A percentile compares a stretch with the other conserved stretches of the same genome.
phyloP scores from a whole-genome alignment of 2,113 vertebrate species.

The Cyprinus carpio region DNA sequence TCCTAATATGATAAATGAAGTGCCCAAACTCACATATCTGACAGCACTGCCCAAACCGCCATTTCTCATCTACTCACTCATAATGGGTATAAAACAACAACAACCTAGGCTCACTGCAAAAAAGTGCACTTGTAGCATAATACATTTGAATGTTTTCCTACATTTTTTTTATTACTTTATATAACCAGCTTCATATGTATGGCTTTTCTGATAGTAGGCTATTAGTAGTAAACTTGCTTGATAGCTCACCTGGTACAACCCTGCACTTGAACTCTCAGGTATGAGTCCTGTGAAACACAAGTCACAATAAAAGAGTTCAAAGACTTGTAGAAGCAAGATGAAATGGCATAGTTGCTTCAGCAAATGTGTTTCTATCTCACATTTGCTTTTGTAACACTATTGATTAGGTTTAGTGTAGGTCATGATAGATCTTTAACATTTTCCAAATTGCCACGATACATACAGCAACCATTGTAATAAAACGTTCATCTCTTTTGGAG shows the following conservation, averaged over 20 bases:
- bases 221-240: too few relatives aligned
- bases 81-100: not conserved
- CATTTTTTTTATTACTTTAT: too few relatives aligned
- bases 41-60: not conserved
- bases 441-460: not conserved
- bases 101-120: not conserved
- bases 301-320: not conserved
- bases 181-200: not conserved
- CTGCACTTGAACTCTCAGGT: too few relatives aligned
- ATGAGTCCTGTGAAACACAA: too few relatives aligned
- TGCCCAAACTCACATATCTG: not conserved
- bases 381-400: not conserved
- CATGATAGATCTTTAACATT: not conserved
- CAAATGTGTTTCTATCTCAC: not conserved
- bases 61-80: not conserved
- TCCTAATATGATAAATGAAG: constrained; percentile 2
- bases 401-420: not conserved
- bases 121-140: not conserved
- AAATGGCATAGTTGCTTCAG: not conserved
- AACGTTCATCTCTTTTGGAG: not conserved
- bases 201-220: not conserved
- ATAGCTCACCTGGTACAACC: too few relatives aligned
- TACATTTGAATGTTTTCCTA: not conserved
- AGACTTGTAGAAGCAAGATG: not conserved
- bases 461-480: not conserved